These are phyloP conservation scores for Coenonympha glycerion DNA, from an alignment of 2,888 invertebrate genomes.

Conservation along the genomic window DNA sequence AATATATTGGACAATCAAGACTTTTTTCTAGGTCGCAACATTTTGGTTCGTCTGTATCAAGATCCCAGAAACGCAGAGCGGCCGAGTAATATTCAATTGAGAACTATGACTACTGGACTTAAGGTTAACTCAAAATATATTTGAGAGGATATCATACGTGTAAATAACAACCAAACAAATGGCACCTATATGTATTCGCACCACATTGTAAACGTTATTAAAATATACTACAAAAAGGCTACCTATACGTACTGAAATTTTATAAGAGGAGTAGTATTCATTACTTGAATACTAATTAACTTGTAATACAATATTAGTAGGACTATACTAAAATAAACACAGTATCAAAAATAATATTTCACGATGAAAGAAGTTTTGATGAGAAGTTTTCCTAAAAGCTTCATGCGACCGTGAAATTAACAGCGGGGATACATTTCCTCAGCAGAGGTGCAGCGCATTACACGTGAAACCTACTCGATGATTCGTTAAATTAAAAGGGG, in stretches of 20 bases:
- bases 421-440: slow-evolving; percentile 9
- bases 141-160: slow-evolving; percentile 54
- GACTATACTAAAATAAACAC: slow-evolving; percentile 26
- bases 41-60: not conserved
- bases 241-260: slow-evolving; percentile 23
- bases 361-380: slow-evolving; percentile 25
- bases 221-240: slow-evolving; percentile 28
- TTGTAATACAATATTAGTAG: slow-evolving; percentile 19
- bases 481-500: slow-evolving; percentile 21
- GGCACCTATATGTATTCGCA: slow-evolving; percentile 68
- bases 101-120: slow-evolving; percentile 30
- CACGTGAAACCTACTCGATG: slow-evolving; percentile 21
- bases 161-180: slow-evolving; percentile 70
- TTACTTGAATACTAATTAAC: slow-evolving; percentile 25
- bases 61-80: not conserved
- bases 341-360: slow-evolving; percentile 30
- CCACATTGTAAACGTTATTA: slow-evolving; percentile 39
- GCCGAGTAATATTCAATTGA: slow-evolving; percentile 32
- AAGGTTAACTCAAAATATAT: slow-evolving; percentile 30
- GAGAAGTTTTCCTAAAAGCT: slow-evolving; percentile 11
- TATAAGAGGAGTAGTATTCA: slow-evolving; percentile 17
- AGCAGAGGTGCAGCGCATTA: slow-evolving; percentile 21
- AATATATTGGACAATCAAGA: too few relatives aligned
- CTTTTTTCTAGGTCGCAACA: not conserved
- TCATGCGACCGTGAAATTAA: slow-evolving; percentile 8